Percentiles rank a stretch among this genome's conserved stretches.
phyloP scores from a whole-genome alignment of 1,140 invertebrate genomes.

The Luehdorfia chinensis region DNA sequence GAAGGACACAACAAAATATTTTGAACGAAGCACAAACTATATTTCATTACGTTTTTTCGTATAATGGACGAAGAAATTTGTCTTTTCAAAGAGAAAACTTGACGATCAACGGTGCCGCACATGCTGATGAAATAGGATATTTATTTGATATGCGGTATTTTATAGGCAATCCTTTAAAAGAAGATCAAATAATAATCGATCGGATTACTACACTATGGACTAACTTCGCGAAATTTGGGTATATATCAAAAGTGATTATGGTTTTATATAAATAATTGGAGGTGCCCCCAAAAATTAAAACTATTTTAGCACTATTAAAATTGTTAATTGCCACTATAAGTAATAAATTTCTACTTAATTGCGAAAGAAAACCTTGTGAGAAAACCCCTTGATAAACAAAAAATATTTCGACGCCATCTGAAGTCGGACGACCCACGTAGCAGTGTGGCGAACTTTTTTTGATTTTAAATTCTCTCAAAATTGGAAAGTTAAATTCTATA shows the following conservation, averaged over 20 bases:
- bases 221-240: conserved; percentile 47
- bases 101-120: conserved; percentile 19
- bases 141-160: conserved; percentile 27
- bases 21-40: conserved; percentile 29
- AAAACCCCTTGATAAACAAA: too few species aligned
- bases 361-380: too few species aligned
- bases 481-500: background rate
- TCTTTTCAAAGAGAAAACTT: conserved; percentile 16
- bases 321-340: too few species aligned
- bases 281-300: background rate
- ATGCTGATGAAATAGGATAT: conserved; percentile 37
- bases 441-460: too few species aligned
- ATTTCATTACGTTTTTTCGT: conserved; percentile 38
- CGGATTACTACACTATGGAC: conserved; percentile 43
- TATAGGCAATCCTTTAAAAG: conserved; percentile 9
- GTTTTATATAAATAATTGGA: background rate
- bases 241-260: background rate
- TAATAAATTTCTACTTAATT: too few species aligned
- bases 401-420: too few species aligned
- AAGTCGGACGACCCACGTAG: too few species aligned
- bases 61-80: conserved; percentile 30
- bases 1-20: conserved; percentile 29
- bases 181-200: conserved; percentile 35
- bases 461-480: background rate
- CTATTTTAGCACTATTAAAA: background rate